Percentiles rank a stretch among this genome's conserved stretches.
These are phyloP conservation scores for Planococcus citri DNA, from an alignment of 1,140 invertebrate species.

Conservation along the genomic window DNA sequence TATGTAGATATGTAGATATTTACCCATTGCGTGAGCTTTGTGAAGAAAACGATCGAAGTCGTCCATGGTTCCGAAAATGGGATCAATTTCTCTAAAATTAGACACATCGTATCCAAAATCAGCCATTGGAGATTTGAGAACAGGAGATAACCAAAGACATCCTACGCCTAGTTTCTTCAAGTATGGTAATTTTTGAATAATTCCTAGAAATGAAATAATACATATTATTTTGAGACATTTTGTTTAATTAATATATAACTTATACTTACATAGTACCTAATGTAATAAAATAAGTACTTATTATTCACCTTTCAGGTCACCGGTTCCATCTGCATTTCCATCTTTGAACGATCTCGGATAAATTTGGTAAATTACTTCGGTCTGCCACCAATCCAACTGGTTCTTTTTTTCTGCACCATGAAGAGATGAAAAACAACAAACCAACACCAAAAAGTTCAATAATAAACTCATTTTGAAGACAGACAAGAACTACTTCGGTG, in stretches of 20 bases:
- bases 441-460: not conserved
- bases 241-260: not conserved
- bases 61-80: slow-evolving; percentile 40
- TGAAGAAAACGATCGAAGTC: not conserved
- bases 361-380: slow-evolving; percentile 51
- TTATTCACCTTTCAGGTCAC: slow-evolving; percentile 48
- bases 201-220: slow-evolving; percentile 35
- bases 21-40: not conserved
- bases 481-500: no score
- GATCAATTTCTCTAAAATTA: slow-evolving; percentile 56
- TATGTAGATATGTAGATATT: no score
- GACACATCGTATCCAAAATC: slow-evolving; percentile 63
- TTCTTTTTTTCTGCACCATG: not conserved
- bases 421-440: not conserved
- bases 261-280: no score
- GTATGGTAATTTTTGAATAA: slow-evolving; percentile 46
- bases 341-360: slow-evolving; percentile 65
- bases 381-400: slow-evolving; percentile 38
- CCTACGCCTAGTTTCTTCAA: slow-evolving; percentile 48
- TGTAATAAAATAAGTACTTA: no score
- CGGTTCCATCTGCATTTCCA: slow-evolving; percentile 60
- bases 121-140: slow-evolving; percentile 52
- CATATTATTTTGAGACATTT: not conserved
- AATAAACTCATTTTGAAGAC: no score
- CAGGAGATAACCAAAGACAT: slow-evolving; percentile 57